Percentiles rank a stretch among this genome's conserved stretches.
These are phyloP conservation scores for Epinephelus awoara DNA, from an alignment of 2,797 vertebrate species.

Conservation along the genomic window DNA sequence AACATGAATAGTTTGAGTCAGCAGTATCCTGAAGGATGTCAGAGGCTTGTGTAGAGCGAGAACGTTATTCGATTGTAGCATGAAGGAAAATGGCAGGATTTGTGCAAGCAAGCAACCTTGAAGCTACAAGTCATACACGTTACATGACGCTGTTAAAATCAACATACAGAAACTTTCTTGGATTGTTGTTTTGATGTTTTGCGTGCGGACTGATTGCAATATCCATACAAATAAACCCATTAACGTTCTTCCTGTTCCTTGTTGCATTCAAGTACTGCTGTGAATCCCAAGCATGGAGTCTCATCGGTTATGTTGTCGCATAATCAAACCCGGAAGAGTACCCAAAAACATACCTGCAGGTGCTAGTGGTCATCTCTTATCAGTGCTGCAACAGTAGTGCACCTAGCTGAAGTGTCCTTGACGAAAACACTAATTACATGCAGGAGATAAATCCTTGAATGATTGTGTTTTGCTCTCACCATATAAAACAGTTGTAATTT, in stretches of 20 bases:
- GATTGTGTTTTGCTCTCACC: not conserved
- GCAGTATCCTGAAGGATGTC: no score
- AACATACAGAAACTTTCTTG: no score
- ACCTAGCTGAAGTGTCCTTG: not conserved
- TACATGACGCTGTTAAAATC: no score
- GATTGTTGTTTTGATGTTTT: not conserved
- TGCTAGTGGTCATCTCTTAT: not conserved
- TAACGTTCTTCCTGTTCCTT: no score
- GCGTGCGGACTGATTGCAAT: not conserved
- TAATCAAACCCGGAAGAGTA: not conserved
- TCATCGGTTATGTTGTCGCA: not conserved
- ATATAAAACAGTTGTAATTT: not conserved
- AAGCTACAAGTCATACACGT: not conserved
- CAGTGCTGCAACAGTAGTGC: not conserved
- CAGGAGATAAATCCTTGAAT: not conserved
- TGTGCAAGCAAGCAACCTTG: not conserved
- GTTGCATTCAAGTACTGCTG: no score
- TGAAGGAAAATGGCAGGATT: not conserved
- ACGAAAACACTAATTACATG: not conserved
- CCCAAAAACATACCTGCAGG: conserved; percentile 1
- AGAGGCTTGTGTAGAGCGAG: no score
- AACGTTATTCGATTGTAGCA: not conserved
- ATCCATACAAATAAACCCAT: no score
- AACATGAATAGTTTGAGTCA: not conserved
- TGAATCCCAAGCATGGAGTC: no score